Evolutionary conservation across 2,797 vertebrate species (phyloP).

Genomic region (Malacoctenus gilli): DNA sequence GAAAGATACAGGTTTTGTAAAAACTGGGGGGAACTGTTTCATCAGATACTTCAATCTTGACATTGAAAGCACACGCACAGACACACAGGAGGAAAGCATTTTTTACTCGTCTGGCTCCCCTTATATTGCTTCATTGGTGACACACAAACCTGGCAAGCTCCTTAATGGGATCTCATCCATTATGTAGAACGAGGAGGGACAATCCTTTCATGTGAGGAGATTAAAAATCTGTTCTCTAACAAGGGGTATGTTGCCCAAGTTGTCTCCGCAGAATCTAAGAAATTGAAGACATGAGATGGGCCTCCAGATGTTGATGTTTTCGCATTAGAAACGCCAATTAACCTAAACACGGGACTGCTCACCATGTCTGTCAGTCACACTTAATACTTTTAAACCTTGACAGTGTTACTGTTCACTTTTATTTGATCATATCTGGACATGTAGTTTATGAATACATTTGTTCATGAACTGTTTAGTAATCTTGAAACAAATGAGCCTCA

Average conservation of each 20-base stretch:
- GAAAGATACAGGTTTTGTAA: not conserved
- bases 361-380: not conserved
- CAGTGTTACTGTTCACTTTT: too few species aligned
- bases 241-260: slow-evolving; percentile 44
- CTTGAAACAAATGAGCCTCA: too few species aligned
- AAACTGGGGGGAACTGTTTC: slow-evolving; percentile 7
- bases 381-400: too few species aligned
- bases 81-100: slow-evolving; percentile 70
- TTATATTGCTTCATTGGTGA: slow-evolving; percentile 72
- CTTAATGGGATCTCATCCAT: slow-evolving; percentile 72
- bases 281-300: slow-evolving; percentile 15
- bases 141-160: slow-evolving; percentile 70
- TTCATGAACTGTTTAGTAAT: too few species aligned
- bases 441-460: too few species aligned
- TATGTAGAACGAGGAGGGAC: slow-evolving; percentile 60
- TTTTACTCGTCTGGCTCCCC: slow-evolving; percentile 60
- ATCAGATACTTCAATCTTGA: slow-evolving; percentile 27
- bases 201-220: slow-evolving; percentile 63
- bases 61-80: slow-evolving; percentile 14
- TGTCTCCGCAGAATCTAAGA: slow-evolving; percentile 27
- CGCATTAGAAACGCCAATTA: not conserved
- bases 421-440: too few species aligned
- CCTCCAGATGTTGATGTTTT: slow-evolving; percentile 23
- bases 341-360: not conserved
- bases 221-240: slow-evolving; percentile 63